These are phyloP conservation scores for Microtus richardsoni DNA, from an alignment of 2,113 vertebrate species.

Conservation along the genomic window DNA sequence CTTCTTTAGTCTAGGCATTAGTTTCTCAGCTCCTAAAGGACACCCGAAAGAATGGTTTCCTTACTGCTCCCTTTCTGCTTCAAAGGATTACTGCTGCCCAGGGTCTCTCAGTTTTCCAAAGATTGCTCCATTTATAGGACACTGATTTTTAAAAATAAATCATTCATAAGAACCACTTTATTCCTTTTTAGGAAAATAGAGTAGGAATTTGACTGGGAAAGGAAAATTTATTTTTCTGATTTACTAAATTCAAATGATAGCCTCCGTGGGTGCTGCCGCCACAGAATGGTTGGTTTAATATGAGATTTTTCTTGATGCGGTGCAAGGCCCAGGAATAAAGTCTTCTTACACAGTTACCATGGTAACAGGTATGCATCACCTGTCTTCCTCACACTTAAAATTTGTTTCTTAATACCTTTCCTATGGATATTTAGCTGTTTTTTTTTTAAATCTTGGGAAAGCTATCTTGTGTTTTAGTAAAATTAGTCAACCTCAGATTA, in stretches of 20 bases:
- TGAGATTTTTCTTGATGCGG: constrained; percentile 55
- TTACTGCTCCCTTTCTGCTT: constrained; percentile 34
- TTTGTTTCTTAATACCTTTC: constrained; percentile 4
- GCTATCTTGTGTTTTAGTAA: neutral
- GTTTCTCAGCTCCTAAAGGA: neutral
- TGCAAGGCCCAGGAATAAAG: constrained; percentile 61
- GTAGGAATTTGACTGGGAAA: constrained; percentile 69
- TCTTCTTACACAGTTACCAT: constrained; percentile 56
- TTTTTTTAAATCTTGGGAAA: neutral
- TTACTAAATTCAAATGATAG: constrained; percentile 72
- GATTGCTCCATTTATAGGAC: constrained; percentile 64
- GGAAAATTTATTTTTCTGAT: constrained; percentile 41
- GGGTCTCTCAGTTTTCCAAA: constrained; percentile 72
- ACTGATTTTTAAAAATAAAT: constrained; percentile 80
- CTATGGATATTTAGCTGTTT: neutral
- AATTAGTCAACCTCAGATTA: neutral
- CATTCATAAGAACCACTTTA: constrained; percentile 73
- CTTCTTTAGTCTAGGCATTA: neutral
- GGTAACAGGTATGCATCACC: constrained; percentile 51
- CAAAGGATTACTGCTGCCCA: constrained; percentile 43
- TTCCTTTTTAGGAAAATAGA: constrained; percentile 75
- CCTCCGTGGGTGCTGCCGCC: constrained; percentile 41
- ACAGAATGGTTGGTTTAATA: constrained; percentile 49
- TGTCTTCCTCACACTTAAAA: constrained; percentile 43
- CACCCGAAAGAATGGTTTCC: neutral